A percentile compares a stretch with the other conserved stretches of the same genome.
Conservation (phyloP, 2,113 vertebrate species). For the Phrynosoma platyrhinos region DNA sequence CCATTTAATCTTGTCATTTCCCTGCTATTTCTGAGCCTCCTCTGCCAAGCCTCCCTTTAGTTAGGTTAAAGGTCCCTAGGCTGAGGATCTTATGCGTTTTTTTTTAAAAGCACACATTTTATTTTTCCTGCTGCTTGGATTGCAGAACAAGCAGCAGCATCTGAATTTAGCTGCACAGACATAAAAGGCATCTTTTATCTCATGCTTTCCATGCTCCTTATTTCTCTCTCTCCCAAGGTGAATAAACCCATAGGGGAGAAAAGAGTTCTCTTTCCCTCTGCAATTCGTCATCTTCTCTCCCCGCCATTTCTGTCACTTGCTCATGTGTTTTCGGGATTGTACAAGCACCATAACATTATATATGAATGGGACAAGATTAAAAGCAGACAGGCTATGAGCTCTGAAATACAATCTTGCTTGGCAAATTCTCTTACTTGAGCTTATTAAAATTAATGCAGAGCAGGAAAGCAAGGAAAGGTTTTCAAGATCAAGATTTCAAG, state of each 20-base stretch:
- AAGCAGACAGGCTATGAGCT: neutral
- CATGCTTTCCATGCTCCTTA: neutral
- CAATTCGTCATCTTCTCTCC: no score
- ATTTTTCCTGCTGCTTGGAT: neutral
- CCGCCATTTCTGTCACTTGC: neutral
- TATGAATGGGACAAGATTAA: neutral
- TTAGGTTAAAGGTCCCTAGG: neutral
- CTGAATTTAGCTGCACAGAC: neutral
- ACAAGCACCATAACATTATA: neutral
- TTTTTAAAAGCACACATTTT: neutral
- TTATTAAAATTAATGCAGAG: constrained; percentile 1
- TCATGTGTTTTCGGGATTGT: neutral
- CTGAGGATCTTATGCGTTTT: neutral
- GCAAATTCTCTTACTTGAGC: neutral
- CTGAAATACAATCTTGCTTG: neutral
- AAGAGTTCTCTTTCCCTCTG: neutral
- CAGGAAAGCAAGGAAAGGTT: neutral
- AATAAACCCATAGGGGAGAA: neutral
- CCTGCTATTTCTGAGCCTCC: neutral
- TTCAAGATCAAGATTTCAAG: neutral
- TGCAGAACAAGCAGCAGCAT: neutral
- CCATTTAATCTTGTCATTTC: constrained; percentile 11
- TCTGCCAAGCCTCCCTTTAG: neutral
- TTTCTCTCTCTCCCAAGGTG: neutral
- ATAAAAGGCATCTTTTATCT: constrained; percentile 20